Conservation (phyloP, 1,140 invertebrate species). For the Dendrolimus kikuchii region DNA sequence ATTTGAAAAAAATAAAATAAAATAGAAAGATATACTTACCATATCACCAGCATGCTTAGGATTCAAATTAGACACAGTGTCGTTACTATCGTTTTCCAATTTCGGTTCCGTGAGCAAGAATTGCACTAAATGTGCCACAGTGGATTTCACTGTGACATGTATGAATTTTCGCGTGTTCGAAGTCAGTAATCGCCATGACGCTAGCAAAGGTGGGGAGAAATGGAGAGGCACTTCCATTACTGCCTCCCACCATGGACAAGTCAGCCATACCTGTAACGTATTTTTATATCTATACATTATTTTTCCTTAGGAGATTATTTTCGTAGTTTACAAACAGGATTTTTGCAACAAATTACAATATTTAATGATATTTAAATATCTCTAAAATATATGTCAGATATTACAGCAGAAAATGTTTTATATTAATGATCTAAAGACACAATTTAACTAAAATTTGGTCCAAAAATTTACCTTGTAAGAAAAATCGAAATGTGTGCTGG, state of each 20-base stretch:
- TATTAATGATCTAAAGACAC: too few relatives aligned
- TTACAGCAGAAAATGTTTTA: too few relatives aligned
- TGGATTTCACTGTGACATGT: constrained; percentile 82
- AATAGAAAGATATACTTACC: constrained; percentile 27
- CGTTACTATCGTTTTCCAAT: constrained; percentile 71
- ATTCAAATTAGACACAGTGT: constrained; percentile 78
- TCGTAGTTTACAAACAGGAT: too few relatives aligned
- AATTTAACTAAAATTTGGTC: too few relatives aligned
- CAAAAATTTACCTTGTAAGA: too few relatives aligned
- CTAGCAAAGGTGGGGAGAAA: constrained; percentile 87
- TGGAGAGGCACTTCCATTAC: constrained; percentile 80
- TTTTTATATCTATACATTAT: too few relatives aligned
- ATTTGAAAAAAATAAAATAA: too few relatives aligned
- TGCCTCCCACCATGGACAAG: constrained; percentile 82
- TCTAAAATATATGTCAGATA: too few relatives aligned
- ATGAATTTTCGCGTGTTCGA: constrained; percentile 86
- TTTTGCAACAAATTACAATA: too few relatives aligned
- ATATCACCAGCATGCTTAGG: constrained; percentile 56
- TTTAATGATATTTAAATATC: too few relatives aligned
- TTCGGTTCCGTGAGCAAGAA: constrained; percentile 74
- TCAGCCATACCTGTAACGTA: constrained; percentile 71
- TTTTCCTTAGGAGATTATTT: too few relatives aligned
- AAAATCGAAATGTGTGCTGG: too few relatives aligned
- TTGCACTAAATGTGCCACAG: constrained; percentile 74
- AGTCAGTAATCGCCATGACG: constrained; percentile 86